Base-by-base conservation (phyloP, 2,888 invertebrate species). In the Noctua pronuba region DNA sequence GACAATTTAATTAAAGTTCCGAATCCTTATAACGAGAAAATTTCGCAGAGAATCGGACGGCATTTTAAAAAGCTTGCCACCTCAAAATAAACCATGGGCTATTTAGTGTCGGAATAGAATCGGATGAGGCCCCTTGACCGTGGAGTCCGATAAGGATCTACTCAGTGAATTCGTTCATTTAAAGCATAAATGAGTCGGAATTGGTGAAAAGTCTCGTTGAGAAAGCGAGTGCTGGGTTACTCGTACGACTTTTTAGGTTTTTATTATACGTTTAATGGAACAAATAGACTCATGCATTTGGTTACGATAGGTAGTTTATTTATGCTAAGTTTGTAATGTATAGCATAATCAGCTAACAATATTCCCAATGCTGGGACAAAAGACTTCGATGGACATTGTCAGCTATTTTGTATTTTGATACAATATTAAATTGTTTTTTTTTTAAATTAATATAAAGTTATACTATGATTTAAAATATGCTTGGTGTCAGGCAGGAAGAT, bases 21-120 rank as follows among this genome's bases (percentile, higher is more conserved):
- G 58, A 82, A 84, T 82, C 70, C 68, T 72, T 72, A 74, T 67
- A 80, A 77, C 35, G 79, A 85, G 75, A 82, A 82, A 88, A 73
- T 77, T 82, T 85, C 80, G 76, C 66, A 74, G 71, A 80, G 66
- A 82, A 86, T 83, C 73, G 89, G 86, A 85, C 88, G 88, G 90
- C 92, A 92, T 93, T 94, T 93, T 92, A 91, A 93, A 88, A 94
- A 92, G 92, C 90, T 90, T 82, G 87, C 82, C 76, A 90, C 95
- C 94, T 92, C 94, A 93, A 93, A 95, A 93, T 95, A 94, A 95
- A 94, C 93, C 92, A 90, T 91, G 86, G 92, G 92, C 93, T 94
- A 93, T 94, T 95, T 95, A 94, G 92, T 92, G 92, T 90, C 90
- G 91, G 92, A 94, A 94, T 94, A 93, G 93, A 94, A 93, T 94